Conservation (phyloP, 2,888 invertebrate species). For the Cerastis leucographa region DNA sequence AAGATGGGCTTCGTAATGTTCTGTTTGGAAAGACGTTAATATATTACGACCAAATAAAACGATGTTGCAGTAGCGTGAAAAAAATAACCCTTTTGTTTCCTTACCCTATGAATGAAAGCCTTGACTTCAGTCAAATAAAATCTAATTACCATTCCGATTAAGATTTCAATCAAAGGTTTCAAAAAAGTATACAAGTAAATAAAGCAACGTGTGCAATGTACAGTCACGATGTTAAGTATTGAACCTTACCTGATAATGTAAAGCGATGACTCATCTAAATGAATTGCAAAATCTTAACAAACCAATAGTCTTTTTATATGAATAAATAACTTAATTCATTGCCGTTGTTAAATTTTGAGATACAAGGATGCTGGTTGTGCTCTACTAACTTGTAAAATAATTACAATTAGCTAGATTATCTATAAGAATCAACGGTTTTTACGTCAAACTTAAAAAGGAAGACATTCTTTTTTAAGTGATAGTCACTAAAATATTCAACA, state of each 20-base stretch:
- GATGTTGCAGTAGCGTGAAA: neutral
- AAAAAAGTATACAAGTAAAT: neutral
- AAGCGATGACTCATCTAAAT: conserved; percentile 4
- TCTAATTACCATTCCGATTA: neutral
- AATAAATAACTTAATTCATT: conserved; percentile 21
- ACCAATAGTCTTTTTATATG: neutral
- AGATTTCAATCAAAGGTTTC: too few species aligned
- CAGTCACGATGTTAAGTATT: neutral
- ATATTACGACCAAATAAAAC: too few species aligned
- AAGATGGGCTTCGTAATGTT: neutral
- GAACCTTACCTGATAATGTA: neutral
- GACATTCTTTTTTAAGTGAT: neutral
- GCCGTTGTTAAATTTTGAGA: neutral
- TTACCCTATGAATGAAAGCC: neutral
- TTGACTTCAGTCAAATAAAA: neutral
- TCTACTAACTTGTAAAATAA: conserved; percentile 33
- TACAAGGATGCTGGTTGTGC: conserved; percentile 38
- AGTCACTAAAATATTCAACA: neutral
- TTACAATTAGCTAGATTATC: conserved; percentile 3
- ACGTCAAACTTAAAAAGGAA: conserved; percentile 12
- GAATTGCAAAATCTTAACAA: conserved; percentile 15
- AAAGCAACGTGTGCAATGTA: neutral
- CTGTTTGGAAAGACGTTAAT: neutral
- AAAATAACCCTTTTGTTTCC: neutral
- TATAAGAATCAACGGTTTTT: neutral